These are phyloP conservation scores for Haliaeetus leucogaster DNA, from an alignment of 2,113 vertebrate genomes.

Conservation along the genomic window DNA sequence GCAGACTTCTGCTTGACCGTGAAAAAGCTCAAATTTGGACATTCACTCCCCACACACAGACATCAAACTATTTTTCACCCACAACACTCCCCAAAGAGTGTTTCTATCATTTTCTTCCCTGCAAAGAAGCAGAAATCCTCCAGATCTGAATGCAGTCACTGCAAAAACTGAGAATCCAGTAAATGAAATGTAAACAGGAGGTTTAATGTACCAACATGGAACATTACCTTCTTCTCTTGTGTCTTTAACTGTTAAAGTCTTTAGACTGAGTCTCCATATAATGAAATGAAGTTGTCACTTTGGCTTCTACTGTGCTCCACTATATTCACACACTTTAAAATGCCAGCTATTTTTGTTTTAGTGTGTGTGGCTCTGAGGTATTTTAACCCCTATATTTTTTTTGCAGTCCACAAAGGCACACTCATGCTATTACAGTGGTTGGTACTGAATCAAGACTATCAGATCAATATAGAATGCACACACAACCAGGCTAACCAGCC, in stretches of 20 bases:
- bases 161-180: constrained; percentile 1
- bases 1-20: neutral
- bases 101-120: neutral
- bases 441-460: neutral
- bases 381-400: neutral
- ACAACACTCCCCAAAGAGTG: neutral
- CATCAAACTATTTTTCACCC: neutral
- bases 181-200: constrained; percentile 32
- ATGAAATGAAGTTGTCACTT: constrained; percentile 25
- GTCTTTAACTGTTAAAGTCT: constrained; percentile 50
- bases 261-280: constrained; percentile 11
- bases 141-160: neutral
- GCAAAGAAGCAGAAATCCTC: neutral
- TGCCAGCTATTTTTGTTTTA: neutral
- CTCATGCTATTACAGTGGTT: neutral
- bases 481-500: neutral
- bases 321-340: neutral
- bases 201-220: constrained; percentile 29
- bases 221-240: constrained; percentile 19
- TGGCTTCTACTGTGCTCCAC: neutral
- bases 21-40: neutral
- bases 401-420: neutral
- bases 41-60: neutral
- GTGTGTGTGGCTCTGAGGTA: neutral
- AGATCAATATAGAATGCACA: neutral